Base-by-base conservation (phyloP, 2,888 invertebrate species). In the Drosophila siamana region DNA sequence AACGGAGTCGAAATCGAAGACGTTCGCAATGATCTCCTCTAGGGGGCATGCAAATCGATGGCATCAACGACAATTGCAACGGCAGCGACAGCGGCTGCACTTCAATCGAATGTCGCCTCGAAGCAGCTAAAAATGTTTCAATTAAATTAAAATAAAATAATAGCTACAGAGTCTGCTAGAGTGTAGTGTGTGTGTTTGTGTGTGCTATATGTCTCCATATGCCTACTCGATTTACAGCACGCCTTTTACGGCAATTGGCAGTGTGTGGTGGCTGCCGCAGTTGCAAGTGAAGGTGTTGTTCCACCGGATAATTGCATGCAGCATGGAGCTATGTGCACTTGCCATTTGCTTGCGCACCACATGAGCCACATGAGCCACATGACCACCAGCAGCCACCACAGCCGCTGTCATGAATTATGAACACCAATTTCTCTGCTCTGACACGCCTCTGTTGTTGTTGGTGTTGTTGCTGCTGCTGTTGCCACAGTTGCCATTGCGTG, bases 51-150 rank as follows among this genome's bases (percentile, higher is more conserved):
- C 82, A 86, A 82, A 84, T 86, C 84, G 82, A 84, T 86, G 80
- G 73, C 81, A 85, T 62, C 80, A 61, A 73, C n/a, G 7, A 8
- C 15, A 16, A 16, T 28, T 0, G 28, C 28, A 28, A 9, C 28
- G 9, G 9, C 8, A 22, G 16, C 19, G 24, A 24, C 74, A 70
- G 59, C 67, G 62, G 86, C 30, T 2, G 69, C 80, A 86, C 87
- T 86, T 83, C 82, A 84, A 86, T 84, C 82, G 87, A 66, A 68
- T 84, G 86, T 78, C 75, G 67, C 79, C 70, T 69, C 43, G 55
- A 44, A 50, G 80, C 69, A 66, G 72, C 87, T 87, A 87, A 80
- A 85, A 87, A 81, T 85, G 86, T 85, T 87, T 85, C 86, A 85
- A 85, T 87, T 85, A 87, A 85, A 85, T 69, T 76, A 76, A 87